Evolutionary conservation across 2,113 vertebrate genomes (phyloP).

Genomic region (Redunca redunca): DNA sequence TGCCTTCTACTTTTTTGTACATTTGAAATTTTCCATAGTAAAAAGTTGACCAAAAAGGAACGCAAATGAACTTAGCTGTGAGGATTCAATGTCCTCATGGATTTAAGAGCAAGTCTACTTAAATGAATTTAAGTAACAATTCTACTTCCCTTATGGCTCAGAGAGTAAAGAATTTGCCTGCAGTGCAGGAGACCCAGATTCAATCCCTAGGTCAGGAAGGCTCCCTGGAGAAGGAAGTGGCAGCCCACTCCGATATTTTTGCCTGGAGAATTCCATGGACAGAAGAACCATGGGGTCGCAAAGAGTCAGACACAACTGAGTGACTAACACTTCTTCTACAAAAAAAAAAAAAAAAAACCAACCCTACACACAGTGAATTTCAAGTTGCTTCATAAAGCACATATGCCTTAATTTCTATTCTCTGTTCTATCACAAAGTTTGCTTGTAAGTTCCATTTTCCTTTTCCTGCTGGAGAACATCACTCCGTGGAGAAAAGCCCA

Average conservation of each 20-base stretch:
- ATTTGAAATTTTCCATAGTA: neutral
- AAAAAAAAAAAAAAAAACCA: too few relatives aligned
- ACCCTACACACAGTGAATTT: neutral
- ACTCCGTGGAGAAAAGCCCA: fast-evolving
- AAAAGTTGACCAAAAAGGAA: neutral
- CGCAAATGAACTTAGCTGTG: neutral
- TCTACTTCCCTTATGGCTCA: neutral
- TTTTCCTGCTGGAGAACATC: too few relatives aligned
- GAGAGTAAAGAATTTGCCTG: neutral
- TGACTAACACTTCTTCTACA: neutral
- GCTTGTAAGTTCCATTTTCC: too few relatives aligned
- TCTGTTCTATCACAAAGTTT: neutral
- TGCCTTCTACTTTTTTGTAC: neutral
- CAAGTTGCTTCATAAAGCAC: neutral
- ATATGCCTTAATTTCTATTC: neutral
- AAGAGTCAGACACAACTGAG: neutral
- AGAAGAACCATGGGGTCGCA: neutral
- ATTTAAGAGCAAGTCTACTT: neutral
- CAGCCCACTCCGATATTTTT: neutral
- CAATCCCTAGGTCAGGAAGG: neutral
- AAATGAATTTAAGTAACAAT: neutral
- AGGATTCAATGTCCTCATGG: neutral
- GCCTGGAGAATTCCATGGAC: neutral
- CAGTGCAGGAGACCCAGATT: neutral
- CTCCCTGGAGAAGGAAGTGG: neutral